Percentiles rank a stretch among this genome's conserved stretches.
phyloP scores from a whole-genome alignment of 1,140 invertebrate genomes.

The Muscidifurax raptorellus region DNA sequence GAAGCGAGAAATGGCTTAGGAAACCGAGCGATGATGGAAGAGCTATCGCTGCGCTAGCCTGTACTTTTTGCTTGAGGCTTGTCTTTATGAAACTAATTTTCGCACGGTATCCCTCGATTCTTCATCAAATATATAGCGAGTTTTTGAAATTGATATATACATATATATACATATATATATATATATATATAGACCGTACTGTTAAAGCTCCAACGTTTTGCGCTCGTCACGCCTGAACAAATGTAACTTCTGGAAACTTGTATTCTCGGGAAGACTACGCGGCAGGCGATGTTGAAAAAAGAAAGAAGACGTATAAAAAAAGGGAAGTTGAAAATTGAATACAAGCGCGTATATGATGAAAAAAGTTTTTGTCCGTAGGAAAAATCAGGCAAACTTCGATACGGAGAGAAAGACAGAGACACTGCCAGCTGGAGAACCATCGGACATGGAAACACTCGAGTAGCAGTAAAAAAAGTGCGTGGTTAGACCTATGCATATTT shows the following conservation, averaged over 20 bases:
- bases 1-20: neutral
- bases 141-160: no score
- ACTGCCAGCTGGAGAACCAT: neutral
- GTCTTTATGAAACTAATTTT: no score
- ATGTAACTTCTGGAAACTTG: neutral
- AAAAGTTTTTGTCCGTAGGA: neutral
- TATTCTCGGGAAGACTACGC: neutral
- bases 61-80: neutral
- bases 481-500: no score
- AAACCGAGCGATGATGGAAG: neutral
- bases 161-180: no score
- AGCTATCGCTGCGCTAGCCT: neutral
- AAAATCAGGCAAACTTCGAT: neutral
- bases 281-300: neutral
- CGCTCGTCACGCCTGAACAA: neutral
- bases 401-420: neutral
- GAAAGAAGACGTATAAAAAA: neutral
- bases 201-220: no score
- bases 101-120: no score
- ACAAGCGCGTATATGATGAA: neutral
- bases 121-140: no score
- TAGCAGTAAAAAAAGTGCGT: neutral
- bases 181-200: no score
- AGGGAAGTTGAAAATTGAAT: neutral
- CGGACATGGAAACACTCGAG: neutral